These are phyloP conservation scores for Poeciliopsis gracilis DNA, from an alignment of 2,797 vertebrate genomes.

Conservation along the genomic window DNA sequence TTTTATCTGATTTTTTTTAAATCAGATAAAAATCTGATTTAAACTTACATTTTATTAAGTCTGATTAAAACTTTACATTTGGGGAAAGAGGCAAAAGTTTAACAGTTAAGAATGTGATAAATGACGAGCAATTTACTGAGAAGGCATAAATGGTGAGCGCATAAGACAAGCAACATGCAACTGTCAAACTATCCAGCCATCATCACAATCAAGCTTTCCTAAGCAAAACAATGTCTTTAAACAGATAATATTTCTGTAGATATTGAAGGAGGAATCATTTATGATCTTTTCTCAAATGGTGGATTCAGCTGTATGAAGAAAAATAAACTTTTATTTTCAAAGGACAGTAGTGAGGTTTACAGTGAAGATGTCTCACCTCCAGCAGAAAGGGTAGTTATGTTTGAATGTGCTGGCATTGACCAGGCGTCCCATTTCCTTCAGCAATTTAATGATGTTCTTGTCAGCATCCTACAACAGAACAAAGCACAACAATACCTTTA, in stretches of 20 bases:
- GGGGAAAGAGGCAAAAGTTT: neutral
- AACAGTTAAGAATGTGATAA: neutral
- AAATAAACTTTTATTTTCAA: neutral
- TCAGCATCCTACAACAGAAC: constrained; percentile 88
- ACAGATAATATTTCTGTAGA: neutral
- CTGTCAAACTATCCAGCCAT: neutral
- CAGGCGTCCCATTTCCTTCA: constrained; percentile 92
- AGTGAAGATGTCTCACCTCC: constrained; percentile 86
- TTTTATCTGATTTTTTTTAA: too few relatives aligned
- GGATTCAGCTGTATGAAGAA: neutral
- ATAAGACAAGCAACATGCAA: neutral
- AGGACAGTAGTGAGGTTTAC: neutral
- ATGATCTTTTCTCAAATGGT: constrained; percentile 4
- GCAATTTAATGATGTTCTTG: constrained; percentile 90
- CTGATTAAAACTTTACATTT: neutral
- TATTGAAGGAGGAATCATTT: constrained; percentile 1
- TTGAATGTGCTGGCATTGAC: constrained; percentile 85
- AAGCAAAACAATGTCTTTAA: neutral
- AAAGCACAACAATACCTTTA: neutral
- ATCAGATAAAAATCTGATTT: neutral
- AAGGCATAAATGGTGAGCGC: neutral
- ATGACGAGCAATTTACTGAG: neutral
- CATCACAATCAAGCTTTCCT: neutral
- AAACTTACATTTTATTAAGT: too few relatives aligned
- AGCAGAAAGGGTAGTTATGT: constrained; percentile 98